Base-by-base conservation (phyloP, 2,797 vertebrate species). In the Alfaro cultratus region DNA sequence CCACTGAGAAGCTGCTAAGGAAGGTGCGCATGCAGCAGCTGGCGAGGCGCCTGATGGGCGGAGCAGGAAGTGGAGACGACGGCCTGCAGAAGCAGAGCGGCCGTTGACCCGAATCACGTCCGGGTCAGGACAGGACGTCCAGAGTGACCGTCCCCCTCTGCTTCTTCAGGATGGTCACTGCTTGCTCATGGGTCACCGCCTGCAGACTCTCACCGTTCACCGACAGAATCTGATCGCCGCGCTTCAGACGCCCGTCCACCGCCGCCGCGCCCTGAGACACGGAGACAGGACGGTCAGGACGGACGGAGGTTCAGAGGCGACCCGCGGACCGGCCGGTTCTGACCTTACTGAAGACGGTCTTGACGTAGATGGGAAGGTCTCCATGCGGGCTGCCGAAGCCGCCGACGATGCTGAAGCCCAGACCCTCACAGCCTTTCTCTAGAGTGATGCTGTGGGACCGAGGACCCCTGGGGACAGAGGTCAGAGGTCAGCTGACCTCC, bases 321-420 rank as follows among this genome's bases (percentile, higher is more conserved):
- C 62, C 71, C 45, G 16, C n/a, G 3, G 43, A 11, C 9, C 47
- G 21, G 31, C 9, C 47, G 11, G 47, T 71, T 47, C 71, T 62
- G 64, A 94, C 97, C 97, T 99, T 98, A 94, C 96, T 95, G 96
- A 99, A 99, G 93, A 99, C 96, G 11, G 98, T 99, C 96, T 99
- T 99, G 89, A 99, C 97, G 84, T 99, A 99, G 94, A 99, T 98
- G 26, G 98, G 98, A 90, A 99, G 97, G 94, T 99, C 98, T 95
- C 98, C 97, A 45, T 98, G 98, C 73, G 98, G 97, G 92, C 97
- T 98, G 80, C 98, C 97, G 62, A 97, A 97, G 4, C 98, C 98
- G 23, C 98, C 98, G 5, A 99, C 97, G 84, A 99, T 98, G 94
- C 97, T 99, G 95, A 99, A 99, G 91, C 98, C 98, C 71, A 99